Base-by-base conservation (phyloP, 2,888 invertebrate species). In the Aphelenchoides bicaudatus region DNA sequence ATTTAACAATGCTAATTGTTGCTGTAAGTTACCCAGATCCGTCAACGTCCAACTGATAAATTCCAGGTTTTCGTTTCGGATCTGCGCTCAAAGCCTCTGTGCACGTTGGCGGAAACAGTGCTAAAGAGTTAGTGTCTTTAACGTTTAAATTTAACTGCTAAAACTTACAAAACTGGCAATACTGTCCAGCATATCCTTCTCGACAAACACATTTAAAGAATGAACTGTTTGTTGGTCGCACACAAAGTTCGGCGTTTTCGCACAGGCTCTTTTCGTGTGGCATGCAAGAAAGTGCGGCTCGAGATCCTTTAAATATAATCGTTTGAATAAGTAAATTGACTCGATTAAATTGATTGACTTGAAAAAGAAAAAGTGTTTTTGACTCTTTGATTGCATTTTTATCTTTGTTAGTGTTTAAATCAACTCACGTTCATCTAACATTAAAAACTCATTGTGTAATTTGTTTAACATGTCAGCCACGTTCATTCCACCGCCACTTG, bases 41-140 rank as follows among this genome's bases (percentile, higher is more conserved):
- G 60, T 75, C 75, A n/a, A 73, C 63, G 56, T 75, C 75, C 30
- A 75, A 47, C 51, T 65, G 58, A 13, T 70, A 72, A 5, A 72
- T 62, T 1, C 75, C 75, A 1, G 54, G 30, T 21, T 68, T 59
- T 5, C 65, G 63, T 16, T 65, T 64, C 31, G 61, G 58, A 51
- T 66, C 57, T 48, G 68, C 66, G 23, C 64, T 62, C 13, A 46
- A 38, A 1, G 75, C 75, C 54, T 75, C 73, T 8, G 68, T 58
- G 58, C 75, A 75, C 5, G 63, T 66, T 3, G 71, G 69, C 3
- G 75, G 73, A 19, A 70, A 60, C 3, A 64, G 50, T 8, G 67
- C 67, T 64, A 21, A 48, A 50, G 31, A 19, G 48, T 13, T 13
- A 13, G 19, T n/a, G n/a, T n/a, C 16, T 13, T 8, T 52, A 29